Evolutionary conservation across 2,888 invertebrate genomes (phyloP).

Genomic region (Chamaedrilus cognettii): DNA sequence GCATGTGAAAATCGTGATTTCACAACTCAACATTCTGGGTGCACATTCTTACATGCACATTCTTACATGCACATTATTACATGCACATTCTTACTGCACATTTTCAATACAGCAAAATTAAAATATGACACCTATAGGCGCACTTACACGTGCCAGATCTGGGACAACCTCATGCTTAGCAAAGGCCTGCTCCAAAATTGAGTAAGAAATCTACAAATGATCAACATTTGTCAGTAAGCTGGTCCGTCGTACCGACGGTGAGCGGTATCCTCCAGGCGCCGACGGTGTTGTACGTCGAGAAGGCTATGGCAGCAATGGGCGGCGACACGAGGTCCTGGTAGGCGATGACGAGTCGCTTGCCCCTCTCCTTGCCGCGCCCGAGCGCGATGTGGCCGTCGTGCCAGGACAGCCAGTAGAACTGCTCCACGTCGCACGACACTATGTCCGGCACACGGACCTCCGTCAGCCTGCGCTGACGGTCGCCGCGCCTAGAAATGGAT

Average conservation of each 20-base stretch:
- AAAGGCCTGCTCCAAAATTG: no score
- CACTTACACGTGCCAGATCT: no score
- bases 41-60: no score
- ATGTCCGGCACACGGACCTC: constrained; percentile 13
- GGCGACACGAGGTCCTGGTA: constrained; percentile 16
- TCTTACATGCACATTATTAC: no score
- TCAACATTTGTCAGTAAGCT: no score
- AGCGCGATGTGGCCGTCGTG: constrained; percentile 18
- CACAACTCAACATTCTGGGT: no score
- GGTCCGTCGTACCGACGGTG: neutral
- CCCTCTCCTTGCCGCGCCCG: constrained; percentile 10
- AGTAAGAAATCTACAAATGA: no score
- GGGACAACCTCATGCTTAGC: no score
- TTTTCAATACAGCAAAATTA: no score
- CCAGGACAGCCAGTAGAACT: constrained; percentile 23
- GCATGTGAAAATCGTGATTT: no score
- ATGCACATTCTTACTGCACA: no score
- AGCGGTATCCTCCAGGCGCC: constrained; percentile 21
- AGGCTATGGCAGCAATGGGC: constrained; percentile 6
- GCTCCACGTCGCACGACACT: constrained; percentile 13
- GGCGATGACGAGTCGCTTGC: constrained; percentile 10
- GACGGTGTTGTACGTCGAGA: constrained; percentile 6
- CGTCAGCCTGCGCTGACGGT: constrained; percentile 5
- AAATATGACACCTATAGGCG: no score
- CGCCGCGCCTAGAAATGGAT: constrained; percentile 17